Base-by-base conservation (phyloP, 2,113 vertebrate species). In the Turnix velox region DNA sequence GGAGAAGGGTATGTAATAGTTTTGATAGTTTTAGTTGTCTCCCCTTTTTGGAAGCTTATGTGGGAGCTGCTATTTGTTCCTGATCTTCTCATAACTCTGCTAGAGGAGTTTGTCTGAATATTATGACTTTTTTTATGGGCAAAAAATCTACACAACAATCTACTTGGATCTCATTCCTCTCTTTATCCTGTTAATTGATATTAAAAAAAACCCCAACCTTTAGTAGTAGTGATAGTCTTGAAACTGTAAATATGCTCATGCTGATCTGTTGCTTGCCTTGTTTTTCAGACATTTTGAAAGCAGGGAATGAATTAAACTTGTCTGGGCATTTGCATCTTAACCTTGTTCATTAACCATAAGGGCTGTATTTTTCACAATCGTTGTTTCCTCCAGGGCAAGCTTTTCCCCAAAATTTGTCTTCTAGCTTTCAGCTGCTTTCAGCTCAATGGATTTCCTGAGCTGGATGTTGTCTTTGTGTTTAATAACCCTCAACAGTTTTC, bases 361-460 rank as follows among this genome's bases (percentile, higher is more conserved):
- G 89, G 16, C 39, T 71, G 35, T 19, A 4, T 73, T 77, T 75
- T 74, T n/a, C n/a, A n/a, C n/a, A n/a, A n/a, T n/a, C n/a, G n/a
- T n/a, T n/a, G n/a, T n/a, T n/a, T n/a, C n/a, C n/a, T n/a, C n/a
- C 11, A n/a, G 69, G 74, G 42, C 42, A 37, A 59, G 48, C 30
- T 7, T 69, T 76, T 8, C 62, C 54, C 33, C 14, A 6, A 39
- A 35, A n/a, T n/a, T 57, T 23, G 61, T 80, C 25, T 80, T 25
- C 17, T 37, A 25, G 40, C 45, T 75, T 92, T 54, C 76, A 90
- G 58, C 86, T 83, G 63, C 16, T 86, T 80, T 79, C 3, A 2
- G 58, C 75, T 52, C 33, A 9, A 43, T 59, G 43, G 33, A 90
- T 92, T 90, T 94, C 86, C 79, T 79, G 79, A 65, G 58, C 85